Evolutionary conservation across 53 echinoderm and acorn worm genomes (phyloP).

Genomic region (Paelopatides confundens): DNA sequence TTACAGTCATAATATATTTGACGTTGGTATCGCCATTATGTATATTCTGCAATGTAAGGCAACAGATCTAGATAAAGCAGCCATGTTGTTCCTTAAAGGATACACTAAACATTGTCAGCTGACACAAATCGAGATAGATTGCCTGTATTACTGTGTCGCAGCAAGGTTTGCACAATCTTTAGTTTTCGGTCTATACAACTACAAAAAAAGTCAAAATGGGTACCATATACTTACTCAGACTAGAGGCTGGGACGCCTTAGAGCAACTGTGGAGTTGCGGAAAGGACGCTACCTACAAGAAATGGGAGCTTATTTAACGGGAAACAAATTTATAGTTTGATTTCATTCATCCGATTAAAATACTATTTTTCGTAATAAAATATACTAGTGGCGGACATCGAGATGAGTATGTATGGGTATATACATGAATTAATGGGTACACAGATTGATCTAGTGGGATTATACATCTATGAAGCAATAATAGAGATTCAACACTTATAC

Average conservation of each 20-base stretch:
- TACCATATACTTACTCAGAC: slow-evolving; percentile 61
- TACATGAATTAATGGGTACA: no score
- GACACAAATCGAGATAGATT: slow-evolving; percentile 47
- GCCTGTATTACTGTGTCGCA: slow-evolving; percentile 64
- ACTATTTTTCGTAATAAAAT: no score
- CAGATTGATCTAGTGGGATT: no score
- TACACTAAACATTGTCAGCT: slow-evolving; percentile 61
- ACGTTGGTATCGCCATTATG: slow-evolving; percentile 69
- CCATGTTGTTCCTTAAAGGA: slow-evolving; percentile 69
- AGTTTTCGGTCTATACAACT: slow-evolving; percentile 51
- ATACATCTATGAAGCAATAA: no score
- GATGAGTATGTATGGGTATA: no score
- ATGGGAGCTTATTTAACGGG: not conserved
- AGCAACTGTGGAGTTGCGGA: slow-evolving; percentile 61
- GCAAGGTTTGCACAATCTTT: slow-evolving; percentile 70
- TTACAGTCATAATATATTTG: slow-evolving; percentile 71
- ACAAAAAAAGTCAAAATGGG: slow-evolving; percentile 46
- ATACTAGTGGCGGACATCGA: no score
- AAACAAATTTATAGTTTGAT: no score
- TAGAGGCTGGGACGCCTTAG: slow-evolving; percentile 65
- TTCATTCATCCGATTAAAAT: no score
- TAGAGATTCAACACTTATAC: no score
- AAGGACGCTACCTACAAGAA: slow-evolving; percentile 15
- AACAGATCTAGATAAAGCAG: slow-evolving; percentile 60
- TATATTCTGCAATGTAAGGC: slow-evolving; percentile 65